Percentiles rank a stretch among this genome's conserved stretches.
Conservation (phyloP, 2,113 vertebrate species). For the Fulmarus glacialis region DNA sequence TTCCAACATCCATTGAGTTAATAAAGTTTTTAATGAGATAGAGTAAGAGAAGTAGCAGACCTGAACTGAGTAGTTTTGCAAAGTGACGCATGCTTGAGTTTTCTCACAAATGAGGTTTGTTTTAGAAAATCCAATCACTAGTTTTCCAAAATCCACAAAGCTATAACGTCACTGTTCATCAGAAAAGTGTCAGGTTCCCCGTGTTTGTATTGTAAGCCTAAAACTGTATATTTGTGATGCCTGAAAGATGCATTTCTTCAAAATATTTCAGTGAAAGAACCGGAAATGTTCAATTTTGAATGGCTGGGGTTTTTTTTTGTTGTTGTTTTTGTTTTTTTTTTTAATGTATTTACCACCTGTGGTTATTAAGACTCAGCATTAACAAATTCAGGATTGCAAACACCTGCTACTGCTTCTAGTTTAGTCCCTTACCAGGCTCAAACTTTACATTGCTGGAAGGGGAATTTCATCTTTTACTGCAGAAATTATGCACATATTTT, state of each 20-base stretch:
- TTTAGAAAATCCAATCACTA: not conserved
- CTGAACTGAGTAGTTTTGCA: not conserved
- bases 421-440: slow-evolving; percentile 15
- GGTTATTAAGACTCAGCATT: slow-evolving; percentile 51
- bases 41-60: not conserved
- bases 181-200: not conserved
- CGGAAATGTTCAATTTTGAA: slow-evolving; percentile 32
- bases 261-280: not conserved
- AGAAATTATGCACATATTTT: slow-evolving; percentile 24
- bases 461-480: slow-evolving; percentile 16
- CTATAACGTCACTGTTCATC: not conserved
- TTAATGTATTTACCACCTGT: slow-evolving; percentile 35
- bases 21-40: not conserved
- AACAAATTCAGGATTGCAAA: not conserved
- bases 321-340: not conserved
- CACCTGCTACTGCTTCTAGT: slow-evolving; percentile 28
- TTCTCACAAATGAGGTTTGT: not conserved
- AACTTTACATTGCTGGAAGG: slow-evolving; percentile 13
- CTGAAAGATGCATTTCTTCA: slow-evolving; percentile 35
- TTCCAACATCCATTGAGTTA: not conserved
- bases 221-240: not conserved
- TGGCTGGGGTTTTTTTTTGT: not conserved
- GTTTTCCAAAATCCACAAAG: not conserved
- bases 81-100: not conserved
- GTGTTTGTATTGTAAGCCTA: not conserved